Conservation (phyloP, 1,140 invertebrate genomes). For the Pygmarrhopalites habei region DNA sequence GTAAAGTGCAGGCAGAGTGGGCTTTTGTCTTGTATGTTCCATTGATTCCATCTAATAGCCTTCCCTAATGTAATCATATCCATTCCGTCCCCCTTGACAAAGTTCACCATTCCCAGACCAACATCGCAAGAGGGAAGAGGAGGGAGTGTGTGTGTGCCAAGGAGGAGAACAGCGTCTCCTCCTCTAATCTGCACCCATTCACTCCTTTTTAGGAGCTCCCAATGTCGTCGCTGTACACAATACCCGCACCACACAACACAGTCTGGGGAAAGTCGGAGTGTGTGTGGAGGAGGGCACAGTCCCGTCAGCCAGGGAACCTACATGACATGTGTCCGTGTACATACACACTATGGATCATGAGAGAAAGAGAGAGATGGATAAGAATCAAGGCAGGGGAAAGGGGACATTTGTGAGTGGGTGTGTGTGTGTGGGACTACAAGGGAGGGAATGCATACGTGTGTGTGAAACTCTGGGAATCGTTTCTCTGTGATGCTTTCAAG, state of each 20-base stretch:
- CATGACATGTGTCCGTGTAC: too few species aligned
- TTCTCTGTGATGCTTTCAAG: constrained; percentile 17
- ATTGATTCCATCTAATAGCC: constrained; percentile 16
- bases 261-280: too few species aligned
- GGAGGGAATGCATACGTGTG: constrained; percentile 3
- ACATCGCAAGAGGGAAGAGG: too few species aligned
- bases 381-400: too few species aligned
- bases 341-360: background rate
- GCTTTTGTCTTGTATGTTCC: constrained; percentile 13
- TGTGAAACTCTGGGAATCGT: constrained; percentile 14
- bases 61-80: constrained; percentile 13
- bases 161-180: background rate
- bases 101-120: too few species aligned
- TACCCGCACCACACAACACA: too few species aligned
- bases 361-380: background rate
- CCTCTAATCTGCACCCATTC: background rate
- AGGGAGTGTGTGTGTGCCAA: background rate
- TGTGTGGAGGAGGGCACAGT: too few species aligned
- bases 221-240: too few species aligned
- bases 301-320: too few species aligned
- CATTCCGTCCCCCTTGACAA: constrained; percentile 4
- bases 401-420: too few species aligned
- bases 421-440: constrained; percentile 2
- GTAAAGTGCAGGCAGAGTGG: constrained; percentile 9
- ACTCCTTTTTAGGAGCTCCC: background rate